phyloP scores from a whole-genome alignment of 1,140 invertebrate genomes.

The Bombyx mori region DNA sequence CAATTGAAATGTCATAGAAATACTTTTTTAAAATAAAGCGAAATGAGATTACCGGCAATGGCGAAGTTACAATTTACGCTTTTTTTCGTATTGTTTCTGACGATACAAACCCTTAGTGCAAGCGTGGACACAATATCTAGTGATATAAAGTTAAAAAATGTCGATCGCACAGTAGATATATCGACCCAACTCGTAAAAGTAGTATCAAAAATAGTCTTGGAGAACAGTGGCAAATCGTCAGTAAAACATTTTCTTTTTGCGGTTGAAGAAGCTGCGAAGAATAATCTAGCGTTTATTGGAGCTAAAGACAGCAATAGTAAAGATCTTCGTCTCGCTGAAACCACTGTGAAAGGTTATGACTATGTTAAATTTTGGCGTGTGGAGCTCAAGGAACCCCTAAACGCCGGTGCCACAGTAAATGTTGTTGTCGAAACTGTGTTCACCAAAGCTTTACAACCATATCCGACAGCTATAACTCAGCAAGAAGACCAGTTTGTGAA shows the following conservation, averaged over 20 bases:
- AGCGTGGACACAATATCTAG: conserved; percentile 53
- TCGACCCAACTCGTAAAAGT: conserved; percentile 91
- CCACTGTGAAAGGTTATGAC: conserved; percentile 69
- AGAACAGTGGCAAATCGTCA: conserved; percentile 83
- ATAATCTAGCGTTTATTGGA: conserved; percentile 81
- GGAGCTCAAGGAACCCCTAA: conserved; percentile 75
- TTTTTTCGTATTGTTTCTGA: conserved; percentile 39
- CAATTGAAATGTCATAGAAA: conserved; percentile 41
- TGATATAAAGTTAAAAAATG: conserved; percentile 83
- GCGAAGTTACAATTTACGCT: conserved; percentile 42
- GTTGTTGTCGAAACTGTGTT: conserved; percentile 84
- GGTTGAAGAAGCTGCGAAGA: conserved; percentile 76
- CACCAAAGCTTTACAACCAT: conserved; percentile 82
- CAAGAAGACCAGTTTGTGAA: conserved; percentile 94
- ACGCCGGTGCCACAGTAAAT: conserved; percentile 72
- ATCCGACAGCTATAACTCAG: conserved; percentile 90
- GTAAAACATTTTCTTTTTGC: conserved; percentile 80
- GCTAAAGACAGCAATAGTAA: conserved; percentile 78
- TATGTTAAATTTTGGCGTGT: conserved; percentile 74
- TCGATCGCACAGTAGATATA: conserved; percentile 89
- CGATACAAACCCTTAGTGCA: conserved; percentile 29
- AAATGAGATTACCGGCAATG: conserved; percentile 40
- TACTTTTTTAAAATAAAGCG: background rate
- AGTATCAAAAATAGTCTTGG: conserved; percentile 81
- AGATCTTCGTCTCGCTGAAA: conserved; percentile 74